Conservation (phyloP, 2,888 invertebrate genomes). For the Cremastinae sp. region DNA sequence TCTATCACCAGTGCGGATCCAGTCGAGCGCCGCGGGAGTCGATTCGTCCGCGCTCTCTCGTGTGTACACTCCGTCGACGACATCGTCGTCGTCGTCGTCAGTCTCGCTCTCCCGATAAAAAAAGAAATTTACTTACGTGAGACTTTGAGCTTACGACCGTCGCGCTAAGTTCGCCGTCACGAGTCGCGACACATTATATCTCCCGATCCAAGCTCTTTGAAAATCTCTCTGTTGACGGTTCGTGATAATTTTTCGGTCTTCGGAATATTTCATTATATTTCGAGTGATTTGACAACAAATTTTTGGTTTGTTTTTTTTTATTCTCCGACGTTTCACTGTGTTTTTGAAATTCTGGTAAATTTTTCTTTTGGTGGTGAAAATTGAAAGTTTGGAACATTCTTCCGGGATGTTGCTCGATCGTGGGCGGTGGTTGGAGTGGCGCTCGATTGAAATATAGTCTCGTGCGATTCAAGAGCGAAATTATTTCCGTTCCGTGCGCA, state of each 20-base stretch:
- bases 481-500: constrained; percentile 40
- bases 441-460: constrained; percentile 22
- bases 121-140: constrained; percentile 8
- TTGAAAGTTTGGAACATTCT: not conserved
- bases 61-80: constrained; percentile 32
- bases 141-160: not conserved
- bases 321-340: too few relatives aligned
- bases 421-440: not conserved
- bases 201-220: constrained; percentile 12
- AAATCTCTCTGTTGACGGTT: not conserved
- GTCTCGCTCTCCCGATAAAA: constrained; percentile 7
- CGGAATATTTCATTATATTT: not conserved
- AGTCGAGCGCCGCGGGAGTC: constrained; percentile 66
- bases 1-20: constrained; percentile 66
- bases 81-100: constrained; percentile 13
- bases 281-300: not conserved
- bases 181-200: not conserved
- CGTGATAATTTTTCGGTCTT: not conserved
- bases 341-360: too few relatives aligned
- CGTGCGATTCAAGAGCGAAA: constrained; percentile 24
- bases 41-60: constrained; percentile 46
- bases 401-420: not conserved
- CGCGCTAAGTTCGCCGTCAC: not conserved
- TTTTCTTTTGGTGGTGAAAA: too few relatives aligned
- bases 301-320: too few relatives aligned